Conservation (phyloP, 2,888 invertebrate genomes). For the Agrochola lychnidis region DNA sequence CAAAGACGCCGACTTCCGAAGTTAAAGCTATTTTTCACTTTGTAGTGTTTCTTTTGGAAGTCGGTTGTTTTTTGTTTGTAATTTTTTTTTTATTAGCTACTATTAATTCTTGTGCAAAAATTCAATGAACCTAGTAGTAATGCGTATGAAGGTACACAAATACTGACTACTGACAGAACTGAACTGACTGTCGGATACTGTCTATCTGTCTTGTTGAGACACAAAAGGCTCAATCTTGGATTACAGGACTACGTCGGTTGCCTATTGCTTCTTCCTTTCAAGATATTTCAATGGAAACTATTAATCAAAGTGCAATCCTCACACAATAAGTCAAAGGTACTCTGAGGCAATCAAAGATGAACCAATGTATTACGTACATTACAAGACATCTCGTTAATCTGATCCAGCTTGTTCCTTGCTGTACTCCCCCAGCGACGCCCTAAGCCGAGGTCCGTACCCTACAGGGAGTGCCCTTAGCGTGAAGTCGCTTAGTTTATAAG, state of each 20-base stretch:
- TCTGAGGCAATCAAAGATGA: not conserved
- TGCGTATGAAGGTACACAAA: not conserved
- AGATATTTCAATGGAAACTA: not conserved
- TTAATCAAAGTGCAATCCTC: not conserved
- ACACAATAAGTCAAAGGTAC: not conserved
- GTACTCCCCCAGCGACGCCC: no score
- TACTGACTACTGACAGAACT: not conserved
- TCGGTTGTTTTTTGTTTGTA: no score
- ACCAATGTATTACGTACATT: no score
- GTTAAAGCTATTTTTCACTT: no score
- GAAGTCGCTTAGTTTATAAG: no score
- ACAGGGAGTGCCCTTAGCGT: no score
- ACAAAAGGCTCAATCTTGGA: not conserved
- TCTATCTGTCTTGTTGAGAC: not conserved
- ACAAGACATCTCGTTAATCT: no score
- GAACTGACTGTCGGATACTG: not conserved
- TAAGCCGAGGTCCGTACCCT: no score
- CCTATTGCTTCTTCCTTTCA: not conserved
- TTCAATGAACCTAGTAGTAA: not conserved
- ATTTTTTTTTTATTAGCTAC: not conserved
- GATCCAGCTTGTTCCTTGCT: no score
- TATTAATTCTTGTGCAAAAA: not conserved
- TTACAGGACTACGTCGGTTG: not conserved
- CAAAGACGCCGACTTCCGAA: no score
- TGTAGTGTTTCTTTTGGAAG: no score